Evolutionary conservation across 2,113 vertebrate species (phyloP).

Genomic region (Natator depressus): DNA sequence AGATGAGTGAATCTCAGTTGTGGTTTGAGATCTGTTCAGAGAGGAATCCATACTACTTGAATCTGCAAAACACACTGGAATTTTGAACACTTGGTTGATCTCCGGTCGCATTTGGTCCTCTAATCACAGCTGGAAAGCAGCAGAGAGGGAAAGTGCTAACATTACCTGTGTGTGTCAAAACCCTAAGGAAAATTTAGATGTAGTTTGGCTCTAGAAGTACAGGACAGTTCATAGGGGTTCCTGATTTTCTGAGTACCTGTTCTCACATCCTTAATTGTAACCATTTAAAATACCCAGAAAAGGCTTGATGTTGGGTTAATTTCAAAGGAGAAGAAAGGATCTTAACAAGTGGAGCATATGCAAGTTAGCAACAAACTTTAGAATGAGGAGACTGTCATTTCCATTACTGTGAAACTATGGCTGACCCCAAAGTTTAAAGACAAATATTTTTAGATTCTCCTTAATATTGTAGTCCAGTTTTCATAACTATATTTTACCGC

Average conservation of each 20-base stretch:
- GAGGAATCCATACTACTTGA: neutral
- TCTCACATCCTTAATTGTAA: neutral
- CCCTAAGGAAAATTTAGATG: neutral
- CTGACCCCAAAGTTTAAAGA: slow-evolving; percentile 36
- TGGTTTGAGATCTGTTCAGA: neutral
- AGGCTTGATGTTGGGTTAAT: neutral
- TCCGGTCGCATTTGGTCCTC: neutral
- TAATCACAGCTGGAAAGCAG: neutral
- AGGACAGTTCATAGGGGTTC: neutral
- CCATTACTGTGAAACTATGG: slow-evolving; percentile 45
- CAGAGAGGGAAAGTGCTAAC: neutral
- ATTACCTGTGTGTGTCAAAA: neutral
- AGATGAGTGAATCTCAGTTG: neutral
- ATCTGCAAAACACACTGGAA: neutral
- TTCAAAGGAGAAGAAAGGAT: slow-evolving; percentile 19
- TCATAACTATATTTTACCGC: slow-evolving; percentile 10
- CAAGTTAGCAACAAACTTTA: slow-evolving; percentile 4
- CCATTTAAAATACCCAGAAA: neutral
- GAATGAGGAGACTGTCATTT: slow-evolving; percentile 13
- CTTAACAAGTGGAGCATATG: slow-evolving; percentile 26
- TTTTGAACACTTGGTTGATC: neutral
- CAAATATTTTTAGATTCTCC: slow-evolving; percentile 47
- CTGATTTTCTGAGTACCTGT: neutral
- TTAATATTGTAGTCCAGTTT: slow-evolving; percentile 51
- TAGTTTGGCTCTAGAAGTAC: neutral